Base-by-base conservation (phyloP, 2,888 invertebrate genomes). In the Lissocephala sabroskyi region DNA sequence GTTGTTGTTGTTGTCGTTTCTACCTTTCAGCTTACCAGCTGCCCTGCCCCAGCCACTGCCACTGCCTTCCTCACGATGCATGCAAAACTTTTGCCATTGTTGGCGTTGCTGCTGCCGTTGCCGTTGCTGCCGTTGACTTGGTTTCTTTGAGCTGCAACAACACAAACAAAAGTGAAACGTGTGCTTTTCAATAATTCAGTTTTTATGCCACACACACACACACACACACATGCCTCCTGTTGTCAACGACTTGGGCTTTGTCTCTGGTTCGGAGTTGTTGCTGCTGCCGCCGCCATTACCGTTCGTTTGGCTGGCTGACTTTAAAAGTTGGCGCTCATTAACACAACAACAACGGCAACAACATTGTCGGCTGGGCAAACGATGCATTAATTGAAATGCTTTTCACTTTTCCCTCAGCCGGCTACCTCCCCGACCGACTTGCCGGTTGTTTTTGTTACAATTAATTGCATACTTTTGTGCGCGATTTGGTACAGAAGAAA, bases 181-280 rank as follows among this genome's bases (percentile, higher is more conserved):
- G 71, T 71, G 76, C 76, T 67, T 73, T 71, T 78, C 71, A 71
- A 71, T 71, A 71, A 78, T 78, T 71, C 79, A 71, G 76, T 71
- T 78, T 35, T 74, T 64, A 71, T 78, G 59, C 62, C 78, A 78
- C 59, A 75, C 35, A 33, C 42, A 41, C 11, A 41, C 42, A 42
- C 16, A 30, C 18, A 17, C 57, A 71, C 56, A 55, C 65, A 36
- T 23, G 28, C 32, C 11, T 5, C 1, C 30, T 10, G 33, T 16
- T 35, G n/a, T n/a, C 23, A 7, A 5, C 67, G 49, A 53, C 70
- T 55, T 40, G 23, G 51, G 49, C 54, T 58, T 76, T 68, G 74
- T 77, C 62, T 55, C 40, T 48, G 23, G 36, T 47, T 49, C 44
- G 29, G 41, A 49, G 48, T 52, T 45, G 56, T 59, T 54, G 65